Evolutionary conservation across 2,113 vertebrate genomes (phyloP).

Genomic region (Bungarus multicinctus): DNA sequence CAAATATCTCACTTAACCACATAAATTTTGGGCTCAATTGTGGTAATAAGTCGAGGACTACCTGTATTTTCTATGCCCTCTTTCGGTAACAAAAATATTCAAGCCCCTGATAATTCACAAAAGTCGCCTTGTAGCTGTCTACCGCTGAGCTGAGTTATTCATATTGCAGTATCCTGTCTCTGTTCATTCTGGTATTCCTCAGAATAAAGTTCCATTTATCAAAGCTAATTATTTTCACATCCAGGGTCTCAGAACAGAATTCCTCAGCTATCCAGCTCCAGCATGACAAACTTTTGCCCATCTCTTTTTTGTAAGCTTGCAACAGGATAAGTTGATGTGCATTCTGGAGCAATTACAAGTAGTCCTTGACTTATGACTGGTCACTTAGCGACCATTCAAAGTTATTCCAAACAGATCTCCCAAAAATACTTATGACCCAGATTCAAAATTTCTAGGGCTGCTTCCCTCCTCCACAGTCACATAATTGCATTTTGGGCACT

Average conservation of each 20-base stretch:
- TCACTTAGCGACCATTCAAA: too few species aligned
- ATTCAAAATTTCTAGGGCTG: too few species aligned
- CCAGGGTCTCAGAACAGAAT: not conserved
- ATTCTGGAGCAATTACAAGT: too few species aligned
- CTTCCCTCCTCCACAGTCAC: too few species aligned
- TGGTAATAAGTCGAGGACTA: too few species aligned
- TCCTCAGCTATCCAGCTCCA: not conserved
- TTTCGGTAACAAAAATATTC: not conserved
- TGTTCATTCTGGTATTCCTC: not conserved
- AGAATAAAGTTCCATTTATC: not conserved
- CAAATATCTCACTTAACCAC: too few species aligned
- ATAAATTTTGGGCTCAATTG: too few species aligned
- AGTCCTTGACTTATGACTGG: too few species aligned
- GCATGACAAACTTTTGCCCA: not conserved
- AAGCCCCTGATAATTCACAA: not conserved
- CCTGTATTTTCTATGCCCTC: not conserved
- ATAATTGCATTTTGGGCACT: too few species aligned
- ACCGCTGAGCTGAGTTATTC: not conserved
- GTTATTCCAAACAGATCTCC: too few species aligned
- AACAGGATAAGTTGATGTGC: not conserved
- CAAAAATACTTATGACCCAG: too few species aligned
- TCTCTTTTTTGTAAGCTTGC: not conserved
- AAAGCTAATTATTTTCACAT: not conserved
- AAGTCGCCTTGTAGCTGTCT: not conserved
- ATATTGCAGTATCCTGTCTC: not conserved